These are phyloP conservation scores for human (Homo sapiens) DNA, from an alignment of 2,113 vertebrate genomes.

Conservation along the genomic window DNA sequence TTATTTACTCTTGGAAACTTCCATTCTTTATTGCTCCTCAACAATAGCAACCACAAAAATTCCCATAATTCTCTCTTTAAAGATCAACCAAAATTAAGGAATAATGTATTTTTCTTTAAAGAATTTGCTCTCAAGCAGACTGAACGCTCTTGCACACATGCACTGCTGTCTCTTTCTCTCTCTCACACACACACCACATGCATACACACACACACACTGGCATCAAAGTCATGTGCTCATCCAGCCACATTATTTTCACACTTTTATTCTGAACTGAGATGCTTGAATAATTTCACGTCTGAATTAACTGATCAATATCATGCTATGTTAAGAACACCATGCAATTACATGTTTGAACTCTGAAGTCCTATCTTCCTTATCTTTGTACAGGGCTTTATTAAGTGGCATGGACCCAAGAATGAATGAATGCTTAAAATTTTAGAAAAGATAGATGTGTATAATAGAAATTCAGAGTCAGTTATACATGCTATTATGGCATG, in stretches of 20 bases:
- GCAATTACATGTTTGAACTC: background rate
- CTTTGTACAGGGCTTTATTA: background rate
- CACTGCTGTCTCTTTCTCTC: background rate
- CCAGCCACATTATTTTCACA: background rate
- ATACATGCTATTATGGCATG: background rate
- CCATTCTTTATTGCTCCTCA: background rate
- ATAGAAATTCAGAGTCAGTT: background rate
- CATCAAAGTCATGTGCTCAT: background rate
- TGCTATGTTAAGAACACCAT: background rate
- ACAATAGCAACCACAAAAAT: background rate
- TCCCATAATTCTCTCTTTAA: background rate
- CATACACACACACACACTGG: background rate
- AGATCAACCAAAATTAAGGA: background rate
- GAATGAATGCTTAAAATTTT: background rate
- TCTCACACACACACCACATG: background rate
- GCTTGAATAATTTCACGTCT: background rate
- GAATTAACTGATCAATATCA: background rate
- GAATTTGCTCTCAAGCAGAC: background rate
- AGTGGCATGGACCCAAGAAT: background rate
- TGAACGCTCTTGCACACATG: background rate
- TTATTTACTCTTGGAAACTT: background rate
- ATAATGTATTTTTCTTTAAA: background rate
- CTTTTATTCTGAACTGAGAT: background rate
- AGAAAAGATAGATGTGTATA: background rate
- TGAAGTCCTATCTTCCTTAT: background rate